Evolutionary conservation across 2,888 invertebrate genomes (phyloP).

Genomic region (Phrixothrix hirtus): DNA sequence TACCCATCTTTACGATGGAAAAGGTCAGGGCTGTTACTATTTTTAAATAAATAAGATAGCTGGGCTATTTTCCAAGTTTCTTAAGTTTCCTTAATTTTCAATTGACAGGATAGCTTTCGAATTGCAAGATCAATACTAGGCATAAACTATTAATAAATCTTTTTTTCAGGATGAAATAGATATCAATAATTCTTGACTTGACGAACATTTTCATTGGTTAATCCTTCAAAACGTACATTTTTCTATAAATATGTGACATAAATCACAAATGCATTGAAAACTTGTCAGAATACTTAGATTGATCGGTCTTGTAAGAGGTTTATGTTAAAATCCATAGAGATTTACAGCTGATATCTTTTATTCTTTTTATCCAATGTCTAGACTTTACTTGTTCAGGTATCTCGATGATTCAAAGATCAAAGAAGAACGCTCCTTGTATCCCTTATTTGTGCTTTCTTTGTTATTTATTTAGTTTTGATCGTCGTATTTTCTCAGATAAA

Average conservation of each 20-base stretch:
- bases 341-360: slow-evolving; percentile 30
- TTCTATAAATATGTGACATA: background rate
- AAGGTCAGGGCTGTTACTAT: too few relatives aligned
- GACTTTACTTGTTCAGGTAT: slow-evolving; percentile 26
- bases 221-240: background rate
- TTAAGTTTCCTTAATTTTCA: background rate
- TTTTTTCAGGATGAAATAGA: too few relatives aligned
- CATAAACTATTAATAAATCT: too few relatives aligned
- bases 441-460: slow-evolving; percentile 10
- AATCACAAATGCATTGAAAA: slow-evolving; percentile 6
- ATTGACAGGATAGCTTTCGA: background rate
- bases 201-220: too few relatives aligned
- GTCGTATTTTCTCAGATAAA: slow-evolving; percentile 1
- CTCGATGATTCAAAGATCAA: slow-evolving; percentile 21
- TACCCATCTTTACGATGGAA: too few relatives aligned
- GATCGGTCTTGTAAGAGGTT: slow-evolving; percentile 32
- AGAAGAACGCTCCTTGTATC: slow-evolving; percentile 9
- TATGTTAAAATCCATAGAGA: slow-evolving; percentile 31
- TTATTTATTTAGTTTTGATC: slow-evolving; percentile 20
- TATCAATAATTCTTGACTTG: too few relatives aligned
- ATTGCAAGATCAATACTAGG: background rate
- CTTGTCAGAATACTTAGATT: slow-evolving; percentile 32
- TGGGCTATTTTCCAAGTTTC: too few relatives aligned
- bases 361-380: slow-evolving; percentile 24
- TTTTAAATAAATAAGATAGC: too few relatives aligned